phyloP scores from a whole-genome alignment of 2,888 invertebrate species.

The Parascotia fuliginaria region DNA sequence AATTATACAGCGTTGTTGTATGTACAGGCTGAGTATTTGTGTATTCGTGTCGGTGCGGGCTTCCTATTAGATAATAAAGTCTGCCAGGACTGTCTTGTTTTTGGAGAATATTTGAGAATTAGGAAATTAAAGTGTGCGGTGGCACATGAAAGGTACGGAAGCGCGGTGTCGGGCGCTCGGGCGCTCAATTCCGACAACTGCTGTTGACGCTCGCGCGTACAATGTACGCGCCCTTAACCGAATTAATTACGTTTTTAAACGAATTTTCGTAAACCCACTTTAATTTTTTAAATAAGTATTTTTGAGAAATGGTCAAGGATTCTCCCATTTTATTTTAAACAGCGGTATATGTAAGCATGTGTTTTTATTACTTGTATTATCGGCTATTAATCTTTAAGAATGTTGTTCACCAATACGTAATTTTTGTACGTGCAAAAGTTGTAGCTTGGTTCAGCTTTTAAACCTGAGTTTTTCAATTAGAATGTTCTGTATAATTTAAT shows the following conservation, averaged over 20 bases:
- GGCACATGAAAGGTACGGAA: conserved; percentile 76
- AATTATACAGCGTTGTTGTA: conserved; percentile 76
- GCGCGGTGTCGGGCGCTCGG: conserved; percentile 45
- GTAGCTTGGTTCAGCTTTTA: no score
- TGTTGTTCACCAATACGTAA: no score
- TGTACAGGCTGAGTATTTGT: conserved; percentile 60
- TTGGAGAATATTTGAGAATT: conserved; percentile 75
- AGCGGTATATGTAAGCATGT: no score
- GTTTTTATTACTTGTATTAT: no score
- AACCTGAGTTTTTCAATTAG: no score
- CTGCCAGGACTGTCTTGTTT: conserved; percentile 69
- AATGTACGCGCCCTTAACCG: conserved; percentile 36
- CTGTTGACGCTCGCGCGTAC: conserved; percentile 41
- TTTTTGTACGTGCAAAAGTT: no score
- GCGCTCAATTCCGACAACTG: no score
- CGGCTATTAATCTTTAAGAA: no score
- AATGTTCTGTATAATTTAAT: background rate
- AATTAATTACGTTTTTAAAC: conserved; percentile 43
- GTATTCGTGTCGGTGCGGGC: conserved; percentile 67
- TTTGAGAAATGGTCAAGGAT: background rate
- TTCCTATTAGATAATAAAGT: conserved; percentile 83
- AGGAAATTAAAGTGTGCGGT: conserved; percentile 79
- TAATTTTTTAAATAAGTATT: no score
- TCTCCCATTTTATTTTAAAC: no score
- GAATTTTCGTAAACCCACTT: conserved; percentile 11